phyloP scores from a whole-genome alignment of 1,140 invertebrate species.

The Fopius arisanus region DNA sequence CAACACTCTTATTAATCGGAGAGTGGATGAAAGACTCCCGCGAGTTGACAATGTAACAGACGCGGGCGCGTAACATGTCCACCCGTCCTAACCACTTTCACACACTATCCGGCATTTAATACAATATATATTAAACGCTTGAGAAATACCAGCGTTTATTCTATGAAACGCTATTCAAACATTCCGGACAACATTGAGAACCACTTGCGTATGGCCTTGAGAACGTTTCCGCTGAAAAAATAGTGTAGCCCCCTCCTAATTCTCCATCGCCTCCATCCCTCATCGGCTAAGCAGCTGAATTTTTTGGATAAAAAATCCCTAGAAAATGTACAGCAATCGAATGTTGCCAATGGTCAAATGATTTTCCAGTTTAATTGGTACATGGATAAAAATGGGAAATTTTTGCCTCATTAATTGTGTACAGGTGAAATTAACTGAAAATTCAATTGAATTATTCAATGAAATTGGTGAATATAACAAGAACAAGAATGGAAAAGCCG shows the following conservation, averaged over 20 bases:
- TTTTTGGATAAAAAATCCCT: no score
- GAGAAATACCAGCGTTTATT: no score
- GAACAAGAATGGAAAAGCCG: slow-evolving; percentile 15
- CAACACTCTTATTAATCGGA: neutral
- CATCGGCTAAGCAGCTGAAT: neutral
- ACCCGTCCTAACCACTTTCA: neutral
- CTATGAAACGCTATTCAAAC: no score
- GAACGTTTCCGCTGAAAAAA: slow-evolving; percentile 53
- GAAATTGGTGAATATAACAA: neutral
- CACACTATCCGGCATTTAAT: no score
- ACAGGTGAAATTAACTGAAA: no score
- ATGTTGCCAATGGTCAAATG: no score
- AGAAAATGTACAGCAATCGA: no score
- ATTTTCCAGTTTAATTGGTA: no score
- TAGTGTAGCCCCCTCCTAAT: slow-evolving; percentile 21
- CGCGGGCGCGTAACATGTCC: slow-evolving; percentile 2
- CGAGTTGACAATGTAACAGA: neutral
- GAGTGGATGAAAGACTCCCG: neutral
- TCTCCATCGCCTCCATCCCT: neutral
- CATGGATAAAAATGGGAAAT: no score
- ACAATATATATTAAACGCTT: no score
- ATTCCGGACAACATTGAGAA: slow-evolving; percentile 40
- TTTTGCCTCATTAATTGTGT: no score
- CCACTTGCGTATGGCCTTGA: slow-evolving; percentile 49
- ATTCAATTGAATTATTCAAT: no score